Base-by-base conservation (phyloP, 1,140 invertebrate species). In the Chlorops oryzae region DNA sequence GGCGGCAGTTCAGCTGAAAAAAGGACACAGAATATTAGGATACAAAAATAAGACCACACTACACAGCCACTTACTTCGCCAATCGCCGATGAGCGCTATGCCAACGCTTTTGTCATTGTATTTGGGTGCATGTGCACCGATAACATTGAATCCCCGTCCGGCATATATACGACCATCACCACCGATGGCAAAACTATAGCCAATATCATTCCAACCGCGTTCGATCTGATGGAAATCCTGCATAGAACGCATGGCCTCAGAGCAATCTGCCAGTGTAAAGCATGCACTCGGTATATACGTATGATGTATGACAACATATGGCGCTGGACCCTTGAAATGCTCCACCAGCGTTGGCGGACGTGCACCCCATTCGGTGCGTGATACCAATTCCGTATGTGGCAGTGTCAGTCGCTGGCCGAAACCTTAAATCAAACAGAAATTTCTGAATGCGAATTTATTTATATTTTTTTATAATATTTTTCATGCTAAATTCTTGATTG, bases 121-220 rank as follows among this genome's bases (percentile, higher is more conserved):
- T 17, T 65, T 70, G 2, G 77, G 78, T 0, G 87, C 79, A 58
- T 91, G 87, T 0, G 85, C 84, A 3, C 88, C 88, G 1, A 82
- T 67, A 3, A 62, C 71, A 20, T 81, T 77, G 82, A 87, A 92
- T 1, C 86, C 86, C 23, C 87, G 76, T 2, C 86, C 89, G 53
- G 83, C 80, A 58, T 89, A 91, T 6, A 81, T 81, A 10, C 77
- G 74, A 2, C 86, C 87, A 49, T 91, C 86, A 13, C 84, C 84
- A 2, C 88, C 89, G 6, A 90, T 77, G 13, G 83, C 78, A 66
- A 92, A 92, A 67, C 82, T 89, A 77, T 89, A 80, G 74, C 88
- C 74, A 59, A 81, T 86, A 59, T 90, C 87, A 59, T 73, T 77
- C 85, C 85, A 88, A 0, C 74, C 73, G 2, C 73, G 75, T 18